These are phyloP conservation scores for Terebella lapidaria DNA, from an alignment of 2,888 invertebrate genomes.

Conservation along the genomic window DNA sequence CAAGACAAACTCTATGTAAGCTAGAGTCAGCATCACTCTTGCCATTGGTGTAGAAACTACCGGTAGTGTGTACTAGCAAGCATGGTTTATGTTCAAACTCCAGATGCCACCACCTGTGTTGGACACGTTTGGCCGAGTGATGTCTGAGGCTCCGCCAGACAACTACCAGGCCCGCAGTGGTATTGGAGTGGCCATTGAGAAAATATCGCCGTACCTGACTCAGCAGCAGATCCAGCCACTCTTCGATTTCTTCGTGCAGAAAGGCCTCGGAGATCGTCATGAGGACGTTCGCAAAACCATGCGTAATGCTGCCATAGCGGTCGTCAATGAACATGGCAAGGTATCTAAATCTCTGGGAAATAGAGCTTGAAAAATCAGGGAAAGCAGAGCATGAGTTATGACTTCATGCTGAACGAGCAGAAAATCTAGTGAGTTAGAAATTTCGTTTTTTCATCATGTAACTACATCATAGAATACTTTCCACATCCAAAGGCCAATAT, in stretches of 20 bases:
- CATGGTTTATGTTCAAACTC: background rate
- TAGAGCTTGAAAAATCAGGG: no score
- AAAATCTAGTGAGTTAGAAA: no score
- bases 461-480: no score
- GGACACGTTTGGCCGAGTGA: constrained; percentile 86
- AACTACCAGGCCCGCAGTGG: constrained; percentile 87
- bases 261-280: constrained; percentile 80
- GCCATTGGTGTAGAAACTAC: no score
- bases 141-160: constrained; percentile 74
- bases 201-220: constrained; percentile 71
- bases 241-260: constrained; percentile 42
- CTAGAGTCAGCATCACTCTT: background rate
- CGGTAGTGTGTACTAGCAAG: background rate
- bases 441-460: no score
- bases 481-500: no score
- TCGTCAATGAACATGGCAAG: constrained; percentile 89
- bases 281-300: constrained; percentile 79
- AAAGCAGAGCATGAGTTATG: no score
- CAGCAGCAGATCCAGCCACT: constrained; percentile 63
- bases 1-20: constrained; percentile 62
- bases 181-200: constrained; percentile 74
- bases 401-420: no score
- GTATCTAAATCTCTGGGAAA: no score
- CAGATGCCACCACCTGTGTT: constrained; percentile 56
- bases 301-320: constrained; percentile 86